Conservation (phyloP, 2,113 vertebrate species). For the Mesoclemmys tuberculata region DNA sequence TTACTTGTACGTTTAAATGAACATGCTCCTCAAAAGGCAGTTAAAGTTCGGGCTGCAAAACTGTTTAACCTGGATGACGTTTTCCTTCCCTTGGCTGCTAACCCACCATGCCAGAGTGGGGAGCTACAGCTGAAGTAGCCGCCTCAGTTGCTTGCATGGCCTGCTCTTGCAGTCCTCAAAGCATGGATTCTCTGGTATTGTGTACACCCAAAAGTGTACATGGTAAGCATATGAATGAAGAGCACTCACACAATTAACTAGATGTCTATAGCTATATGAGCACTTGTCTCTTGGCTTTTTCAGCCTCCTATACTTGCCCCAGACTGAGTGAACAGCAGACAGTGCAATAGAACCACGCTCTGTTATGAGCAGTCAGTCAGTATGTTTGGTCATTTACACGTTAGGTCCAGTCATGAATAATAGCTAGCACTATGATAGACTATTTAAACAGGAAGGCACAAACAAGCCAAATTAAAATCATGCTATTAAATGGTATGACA, state of each 20-base stretch:
- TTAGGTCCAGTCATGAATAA: neutral
- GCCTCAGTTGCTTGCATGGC: fast-evolving
- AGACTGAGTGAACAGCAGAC: neutral
- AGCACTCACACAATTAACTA: neutral
- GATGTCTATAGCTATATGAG: fast-evolving
- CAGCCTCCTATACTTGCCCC: neutral
- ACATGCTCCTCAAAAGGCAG: neutral
- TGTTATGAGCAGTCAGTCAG: neutral
- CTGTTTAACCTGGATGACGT: fast-evolving
- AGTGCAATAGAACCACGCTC: neutral
- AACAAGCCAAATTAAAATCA: neutral
- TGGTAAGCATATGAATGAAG: neutral
- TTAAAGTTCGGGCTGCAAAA: neutral
- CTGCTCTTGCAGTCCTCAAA: neutral
- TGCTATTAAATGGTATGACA: neutral
- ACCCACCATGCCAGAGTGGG: neutral
- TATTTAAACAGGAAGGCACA: neutral
- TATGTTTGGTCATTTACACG: neutral
- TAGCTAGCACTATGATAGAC: neutral
- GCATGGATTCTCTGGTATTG: neutral
- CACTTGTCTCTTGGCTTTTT: fast-evolving
- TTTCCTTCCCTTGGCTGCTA: neutral
- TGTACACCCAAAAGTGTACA: neutral
- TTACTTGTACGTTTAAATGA: neutral
- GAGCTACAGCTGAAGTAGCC: neutral